These are phyloP conservation scores for Saxidomus purpurata DNA, from an alignment of 1,140 invertebrate species.

Conservation along the genomic window DNA sequence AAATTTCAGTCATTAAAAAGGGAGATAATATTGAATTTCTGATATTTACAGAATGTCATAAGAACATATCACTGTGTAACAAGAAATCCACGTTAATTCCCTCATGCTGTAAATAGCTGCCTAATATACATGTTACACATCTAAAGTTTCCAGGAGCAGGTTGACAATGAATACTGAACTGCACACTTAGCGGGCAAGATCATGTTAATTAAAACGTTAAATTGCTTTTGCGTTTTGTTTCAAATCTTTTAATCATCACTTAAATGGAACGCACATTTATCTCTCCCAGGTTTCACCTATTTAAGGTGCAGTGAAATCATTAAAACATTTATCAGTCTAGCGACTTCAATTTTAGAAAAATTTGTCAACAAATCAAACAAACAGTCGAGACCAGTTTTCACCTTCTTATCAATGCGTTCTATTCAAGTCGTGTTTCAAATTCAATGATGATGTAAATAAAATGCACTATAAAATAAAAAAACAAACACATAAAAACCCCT, in stretches of 20 bases:
- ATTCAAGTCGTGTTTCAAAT: constrained; percentile 13
- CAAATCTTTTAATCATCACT: background rate
- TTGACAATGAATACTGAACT: too few species aligned
- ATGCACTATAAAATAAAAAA: constrained; percentile 12
- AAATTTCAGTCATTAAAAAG: too few species aligned
- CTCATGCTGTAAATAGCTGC: too few species aligned
- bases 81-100: too few species aligned
- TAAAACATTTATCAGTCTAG: constrained; percentile 57
- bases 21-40: too few species aligned
- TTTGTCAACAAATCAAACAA: constrained; percentile 45
- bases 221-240: too few species aligned
- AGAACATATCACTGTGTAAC: too few species aligned
- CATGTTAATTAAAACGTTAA: too few species aligned
- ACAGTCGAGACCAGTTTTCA: constrained; percentile 37
- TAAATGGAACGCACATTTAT: background rate
- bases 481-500: constrained; percentile 11
- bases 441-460: constrained; percentile 26
- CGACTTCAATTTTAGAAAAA: constrained; percentile 49
- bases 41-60: too few species aligned
- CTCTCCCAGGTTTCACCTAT: background rate
- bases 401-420: constrained; percentile 33
- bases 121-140: too few species aligned
- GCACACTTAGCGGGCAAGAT: too few species aligned
- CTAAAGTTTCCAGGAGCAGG: too few species aligned
- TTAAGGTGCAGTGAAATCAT: constrained; percentile 14